Evolutionary conservation across 2,888 invertebrate species (phyloP).

Genomic region (Pegoplata infirma): DNA sequence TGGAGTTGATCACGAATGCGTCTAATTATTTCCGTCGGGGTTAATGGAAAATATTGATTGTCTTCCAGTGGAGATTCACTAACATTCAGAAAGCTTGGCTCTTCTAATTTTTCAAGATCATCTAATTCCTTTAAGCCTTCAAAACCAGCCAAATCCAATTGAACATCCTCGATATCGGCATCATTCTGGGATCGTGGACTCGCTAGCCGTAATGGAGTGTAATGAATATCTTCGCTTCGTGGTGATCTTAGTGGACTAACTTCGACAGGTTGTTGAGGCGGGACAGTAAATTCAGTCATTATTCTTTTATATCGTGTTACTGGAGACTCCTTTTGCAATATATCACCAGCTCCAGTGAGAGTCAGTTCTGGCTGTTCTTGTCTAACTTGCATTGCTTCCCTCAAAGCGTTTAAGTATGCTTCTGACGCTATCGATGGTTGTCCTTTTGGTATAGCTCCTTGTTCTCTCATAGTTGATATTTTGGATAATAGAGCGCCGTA

Average conservation of each 20-base stretch:
- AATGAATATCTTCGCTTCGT: constrained; percentile 2
- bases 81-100: constrained; percentile 29
- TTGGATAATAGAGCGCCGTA: constrained; percentile 17
- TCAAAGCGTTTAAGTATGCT: constrained; percentile 38
- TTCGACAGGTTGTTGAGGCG: neutral
- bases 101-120: constrained; percentile 19
- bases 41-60: neutral
- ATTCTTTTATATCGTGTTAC: constrained; percentile 34
- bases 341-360: too few relatives aligned
- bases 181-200: constrained; percentile 28
- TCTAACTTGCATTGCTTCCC: constrained; percentile 23
- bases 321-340: constrained; percentile 25
- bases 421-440: constrained; percentile 29
- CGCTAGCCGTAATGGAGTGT: constrained; percentile 28
- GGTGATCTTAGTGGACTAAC: neutral
- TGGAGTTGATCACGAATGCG: constrained; percentile 33
- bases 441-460: constrained; percentile 1
- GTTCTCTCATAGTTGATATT: constrained; percentile 19
- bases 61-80: neutral
- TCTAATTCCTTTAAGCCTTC: constrained; percentile 1
- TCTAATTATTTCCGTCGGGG: constrained; percentile 32
- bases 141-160: constrained; percentile 4
- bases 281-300: neutral
- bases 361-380: neutral
- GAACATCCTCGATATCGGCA: neutral